phyloP scores from a whole-genome alignment of 2,797 vertebrate species.

The Mus minutoides region DNA sequence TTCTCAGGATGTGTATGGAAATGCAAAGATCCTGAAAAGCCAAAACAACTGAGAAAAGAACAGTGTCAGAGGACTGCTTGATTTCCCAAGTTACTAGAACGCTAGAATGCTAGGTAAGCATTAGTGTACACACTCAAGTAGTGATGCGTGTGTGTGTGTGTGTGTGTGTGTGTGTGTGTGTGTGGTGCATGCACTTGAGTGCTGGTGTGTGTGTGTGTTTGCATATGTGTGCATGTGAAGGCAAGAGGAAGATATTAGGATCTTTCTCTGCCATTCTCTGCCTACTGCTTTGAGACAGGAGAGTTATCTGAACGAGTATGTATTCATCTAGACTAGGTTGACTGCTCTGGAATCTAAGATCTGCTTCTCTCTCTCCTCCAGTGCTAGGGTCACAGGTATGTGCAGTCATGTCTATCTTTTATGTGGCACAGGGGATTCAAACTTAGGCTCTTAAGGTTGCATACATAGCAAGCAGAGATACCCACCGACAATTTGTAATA shows the following conservation, averaged over 20 bases:
- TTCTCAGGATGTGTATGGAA: constrained; percentile 8
- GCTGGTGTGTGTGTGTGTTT: neutral
- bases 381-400: neutral
- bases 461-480: neutral
- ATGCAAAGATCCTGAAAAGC: neutral
- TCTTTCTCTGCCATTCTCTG: neutral
- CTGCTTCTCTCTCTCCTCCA: neutral
- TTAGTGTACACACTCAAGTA: neutral
- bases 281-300: neutral
- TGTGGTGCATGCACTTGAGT: neutral
- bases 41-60: neutral
- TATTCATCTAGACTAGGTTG: neutral
- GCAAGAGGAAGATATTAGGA: neutral
- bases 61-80: too few species aligned
- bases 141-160: neutral
- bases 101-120: neutral
- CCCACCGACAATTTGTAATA: neutral
- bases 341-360: neutral
- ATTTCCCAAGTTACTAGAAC: neutral
- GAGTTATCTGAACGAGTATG: neutral
- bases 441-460: neutral
- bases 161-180: neutral
- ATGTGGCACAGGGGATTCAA: neutral
- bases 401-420: neutral
- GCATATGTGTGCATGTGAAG: neutral